Evolutionary conservation across 2,797 vertebrate species (phyloP), one percentile per base, ranked within the genome.

Genomic region (Lophius americanus): DNA sequence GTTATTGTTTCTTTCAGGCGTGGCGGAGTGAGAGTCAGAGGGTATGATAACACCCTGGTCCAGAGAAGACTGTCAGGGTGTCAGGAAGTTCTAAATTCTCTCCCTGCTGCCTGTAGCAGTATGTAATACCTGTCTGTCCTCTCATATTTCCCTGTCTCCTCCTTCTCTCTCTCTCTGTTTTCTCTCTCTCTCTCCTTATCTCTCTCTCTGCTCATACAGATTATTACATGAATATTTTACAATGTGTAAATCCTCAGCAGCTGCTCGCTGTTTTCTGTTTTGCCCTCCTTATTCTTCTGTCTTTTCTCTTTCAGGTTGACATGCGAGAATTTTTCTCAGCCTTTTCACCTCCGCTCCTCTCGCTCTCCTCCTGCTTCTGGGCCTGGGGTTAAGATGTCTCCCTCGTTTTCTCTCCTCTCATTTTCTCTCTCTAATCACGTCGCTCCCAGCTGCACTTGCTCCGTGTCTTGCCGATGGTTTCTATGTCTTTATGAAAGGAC

Each of bases 151-250:
- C 53, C 59, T 38, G 13, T 57, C 65, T 60, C 54, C 62, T 52
- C 47, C 57, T 60, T 35, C 61, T n/a, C n/a, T 65, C 37, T 66
- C 39, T 36, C 39, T 64, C 51, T 82, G 37, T 7, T 38, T 7
- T 38, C 52, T 77, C 65, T 62, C 13, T 42, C 5, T 48, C 57
- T 9, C 9, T 62, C 23, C 42, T 12, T 62, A 35, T 36, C 39
- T 64, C 48, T 81, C 71, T 38, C 37, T 38, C 36, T 68, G 60
- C 76, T 75, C 66, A 70, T 73, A 62, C 81, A 85, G 79, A 71
- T 91, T 84, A 90, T 88, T 84, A 68, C 84, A 88, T 90, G 77
- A 90, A 90, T 89, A 79, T 89, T 88, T 84, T 83, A 88, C 75
- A 65, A 68, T 78, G 79, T 72, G 75, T 87, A 88, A 90, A 89